Base-by-base conservation (phyloP, 2,888 invertebrate genomes). In the Volucella bombylans region DNA sequence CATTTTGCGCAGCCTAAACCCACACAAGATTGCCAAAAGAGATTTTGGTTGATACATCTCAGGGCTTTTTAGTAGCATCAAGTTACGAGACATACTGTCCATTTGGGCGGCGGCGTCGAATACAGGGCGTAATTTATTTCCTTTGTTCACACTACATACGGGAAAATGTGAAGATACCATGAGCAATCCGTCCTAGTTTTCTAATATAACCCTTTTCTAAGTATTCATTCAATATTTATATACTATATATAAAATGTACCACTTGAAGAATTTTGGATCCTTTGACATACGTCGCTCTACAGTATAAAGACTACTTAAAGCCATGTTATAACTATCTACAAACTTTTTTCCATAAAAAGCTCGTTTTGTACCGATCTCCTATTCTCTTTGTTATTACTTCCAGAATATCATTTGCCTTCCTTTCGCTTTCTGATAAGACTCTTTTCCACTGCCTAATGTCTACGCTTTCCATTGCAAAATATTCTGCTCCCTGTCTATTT, bases 181-280 rank as follows among this genome's bases (percentile, higher is more conserved):
- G 49, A 50, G 15, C 49, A 15, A 50, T 50, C 49, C 18, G 49
- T 50, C 49, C 3, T 50, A 54, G n/a, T 45, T 41, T 61, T 61
- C 61, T 43, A 15, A 15, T 15, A 23, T 61, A 61, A 12, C 10
- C 11, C 12, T 61, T 41, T 61, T 61, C 6, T 15, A 59, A 57
- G 41, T 57, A 47, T 11, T 64, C 9, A 67, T 67, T 23, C 57
- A 65, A 43, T 55, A 38, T 55, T n/a, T n/a, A n/a, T n/a, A n/a
- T n/a, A n/a, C n/a, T n/a, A n/a, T n/a, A n/a, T n/a, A n/a, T n/a
- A n/a, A n/a, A n/a, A n/a, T n/a, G n/a, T 39, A 55, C 39, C 55
- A 55, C 14, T 38, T 14, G n/a, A 38, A 38, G 14, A 55, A 55
- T 55, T 39, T 14, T 2, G 55, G 39, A 39, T 55, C 39, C 39